Conservation (phyloP, 2,113 vertebrate genomes). For the Tachysurus vachellii region DNA sequence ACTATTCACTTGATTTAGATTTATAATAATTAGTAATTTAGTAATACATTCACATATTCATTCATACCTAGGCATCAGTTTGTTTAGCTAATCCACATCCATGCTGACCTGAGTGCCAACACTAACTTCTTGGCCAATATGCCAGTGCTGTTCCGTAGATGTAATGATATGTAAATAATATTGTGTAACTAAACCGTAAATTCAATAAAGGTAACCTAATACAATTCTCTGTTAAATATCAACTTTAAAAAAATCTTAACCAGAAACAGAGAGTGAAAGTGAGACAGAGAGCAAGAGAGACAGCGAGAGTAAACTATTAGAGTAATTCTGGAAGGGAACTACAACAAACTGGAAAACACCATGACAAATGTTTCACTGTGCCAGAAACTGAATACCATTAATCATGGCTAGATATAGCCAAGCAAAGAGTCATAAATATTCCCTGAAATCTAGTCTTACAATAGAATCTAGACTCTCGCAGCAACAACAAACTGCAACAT, state of each 20-base stretch:
- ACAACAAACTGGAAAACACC: background rate
- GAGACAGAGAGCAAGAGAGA: background rate
- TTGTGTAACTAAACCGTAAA: background rate
- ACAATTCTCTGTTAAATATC: background rate
- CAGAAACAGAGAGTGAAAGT: background rate
- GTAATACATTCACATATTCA: background rate
- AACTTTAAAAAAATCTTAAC: background rate
- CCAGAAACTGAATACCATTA: background rate
- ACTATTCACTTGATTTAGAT: background rate
- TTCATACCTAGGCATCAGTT: background rate
- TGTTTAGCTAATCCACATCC: background rate
- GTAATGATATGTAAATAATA: no score
- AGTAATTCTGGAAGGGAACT: background rate
- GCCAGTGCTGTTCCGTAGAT: background rate
- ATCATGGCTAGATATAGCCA: background rate
- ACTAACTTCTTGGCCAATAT: background rate
- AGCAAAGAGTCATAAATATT: background rate
- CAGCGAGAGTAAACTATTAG: background rate
- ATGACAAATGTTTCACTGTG: background rate
- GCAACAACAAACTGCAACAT: background rate
- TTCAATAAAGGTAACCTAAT: background rate
- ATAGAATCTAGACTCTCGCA: background rate
- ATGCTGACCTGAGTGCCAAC: background rate
- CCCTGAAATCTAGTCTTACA: background rate
- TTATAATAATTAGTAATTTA: background rate